Base-by-base conservation (phyloP, 2,113 vertebrate genomes). In the Chionodraco myersi region DNA sequence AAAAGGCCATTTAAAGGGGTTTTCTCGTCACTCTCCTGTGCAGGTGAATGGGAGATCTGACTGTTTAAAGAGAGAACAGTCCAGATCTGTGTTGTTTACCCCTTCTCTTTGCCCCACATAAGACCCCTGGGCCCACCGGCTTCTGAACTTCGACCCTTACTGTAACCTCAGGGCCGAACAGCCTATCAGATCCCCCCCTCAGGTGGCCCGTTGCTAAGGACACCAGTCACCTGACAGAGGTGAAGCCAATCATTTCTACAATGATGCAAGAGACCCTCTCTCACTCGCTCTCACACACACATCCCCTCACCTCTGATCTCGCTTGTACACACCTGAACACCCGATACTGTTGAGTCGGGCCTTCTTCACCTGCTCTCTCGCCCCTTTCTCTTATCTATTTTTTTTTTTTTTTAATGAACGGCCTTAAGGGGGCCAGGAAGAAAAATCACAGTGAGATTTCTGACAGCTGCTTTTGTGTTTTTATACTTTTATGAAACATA, bases 311-410 rank as follows among this genome's bases (percentile, higher is more conserved):
- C 87, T 87, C 80, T 90, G 85, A 86, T 91, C 85, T 80, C 65
- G 47, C 66, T 18, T 21, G 72, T 53, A 77, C 90, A 86, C 86
- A 67, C 88, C 86, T 88, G 77, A 91, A 92, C 89, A 93, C 86
- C 86, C 8, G 91, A 94, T 93, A 93, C 90, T 73, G 77, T 91
- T 93, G 86, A 93, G 80, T 84, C 84, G 61, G 41, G 51, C 9
- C 47, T 76, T 82, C 72, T 75, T 79, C 82, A 85, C 79, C 77
- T 84, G 81, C 75, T 49, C 63, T 85, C 69, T 61, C 70, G 81
- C 53, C 49, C 49, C 70, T 68, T 54, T 65, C 63, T 48, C 52
- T 71, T n/a, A 62, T 9, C 56, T 71, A 52, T 79, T 51, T 58
- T 70, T 75, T 70, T 82, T 71, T 62, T 82, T 82, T 68, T 85